Evolutionary conservation across 2,888 invertebrate genomes (phyloP).

Genomic region (Anthophora plumipes): DNA sequence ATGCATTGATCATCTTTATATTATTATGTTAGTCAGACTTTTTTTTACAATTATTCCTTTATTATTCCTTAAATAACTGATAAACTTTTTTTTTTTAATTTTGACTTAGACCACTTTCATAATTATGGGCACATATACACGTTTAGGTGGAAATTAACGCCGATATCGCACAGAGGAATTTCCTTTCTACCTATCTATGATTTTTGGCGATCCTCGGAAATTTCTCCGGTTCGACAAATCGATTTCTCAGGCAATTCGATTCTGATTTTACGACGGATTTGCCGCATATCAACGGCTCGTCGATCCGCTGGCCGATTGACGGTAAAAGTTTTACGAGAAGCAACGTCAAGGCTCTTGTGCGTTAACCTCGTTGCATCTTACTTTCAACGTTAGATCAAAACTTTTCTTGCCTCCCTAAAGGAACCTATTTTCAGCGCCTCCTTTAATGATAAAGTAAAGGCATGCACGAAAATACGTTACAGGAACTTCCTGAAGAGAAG

Average conservation of each 20-base stretch:
- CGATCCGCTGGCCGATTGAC: constrained; percentile 34
- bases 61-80: too few relatives aligned
- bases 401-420: not conserved
- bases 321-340: constrained; percentile 63
- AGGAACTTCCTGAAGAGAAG: not conserved
- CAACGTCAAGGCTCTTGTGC: constrained; percentile 13
- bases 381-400: constrained; percentile 26
- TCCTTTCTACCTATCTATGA: not conserved
- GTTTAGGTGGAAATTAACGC: not conserved
- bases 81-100: too few relatives aligned
- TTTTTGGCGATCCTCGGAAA: not conserved
- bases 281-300: constrained; percentile 33
- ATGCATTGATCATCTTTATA: too few relatives aligned
- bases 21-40: too few relatives aligned
- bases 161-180: not conserved
- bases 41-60: too few relatives aligned
- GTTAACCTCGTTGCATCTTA: constrained; percentile 5
- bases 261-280: constrained; percentile 52
- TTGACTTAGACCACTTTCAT: too few relatives aligned
- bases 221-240: constrained; percentile 50
- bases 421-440: constrained; percentile 8
- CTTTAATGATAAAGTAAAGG: constrained; percentile 14
- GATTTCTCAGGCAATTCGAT: constrained; percentile 41
- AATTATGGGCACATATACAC: too few relatives aligned
- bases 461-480: not conserved